Evolutionary conservation across 2,113 vertebrate genomes (phyloP).

Genomic region (Ia io): DNA sequence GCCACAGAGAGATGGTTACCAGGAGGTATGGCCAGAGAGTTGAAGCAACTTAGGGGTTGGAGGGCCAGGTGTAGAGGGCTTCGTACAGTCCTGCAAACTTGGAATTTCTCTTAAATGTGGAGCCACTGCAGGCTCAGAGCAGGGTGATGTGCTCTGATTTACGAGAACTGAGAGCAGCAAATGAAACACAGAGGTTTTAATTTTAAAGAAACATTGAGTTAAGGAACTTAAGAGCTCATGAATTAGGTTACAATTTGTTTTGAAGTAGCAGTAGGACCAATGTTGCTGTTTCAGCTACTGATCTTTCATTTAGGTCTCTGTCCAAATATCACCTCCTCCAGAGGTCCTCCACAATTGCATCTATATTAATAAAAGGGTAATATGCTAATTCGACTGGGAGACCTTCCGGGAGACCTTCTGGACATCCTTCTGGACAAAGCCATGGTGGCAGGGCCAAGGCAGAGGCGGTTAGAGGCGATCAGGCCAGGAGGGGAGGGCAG

Average conservation of each 20-base stretch:
- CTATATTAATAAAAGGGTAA: too few species aligned
- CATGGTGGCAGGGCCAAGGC: too few species aligned
- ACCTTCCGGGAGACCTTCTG: too few species aligned
- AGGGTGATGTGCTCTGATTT: neutral
- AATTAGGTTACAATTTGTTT: neutral
- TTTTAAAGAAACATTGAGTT: neutral
- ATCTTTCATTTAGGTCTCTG: neutral
- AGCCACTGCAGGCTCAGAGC: neutral
- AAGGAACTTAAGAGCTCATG: neutral
- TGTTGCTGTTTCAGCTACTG: neutral
- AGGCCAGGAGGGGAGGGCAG: too few species aligned
- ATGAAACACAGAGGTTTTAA: neutral
- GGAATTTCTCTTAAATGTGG: neutral
- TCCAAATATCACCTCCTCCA: neutral
- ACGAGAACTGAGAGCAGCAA: neutral
- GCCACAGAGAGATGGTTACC: too few species aligned
- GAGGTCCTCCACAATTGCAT: neutral
- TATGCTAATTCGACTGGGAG: too few species aligned
- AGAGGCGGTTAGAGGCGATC: too few species aligned
- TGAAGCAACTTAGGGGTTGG: neutral
- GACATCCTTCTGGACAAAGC: too few species aligned
- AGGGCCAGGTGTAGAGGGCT: accelerated
- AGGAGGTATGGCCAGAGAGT: neutral
- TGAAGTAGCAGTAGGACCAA: neutral
- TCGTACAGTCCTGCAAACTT: accelerated